phyloP scores from a whole-genome alignment of 2,888 invertebrate species.

The Anthophora plumipes region DNA sequence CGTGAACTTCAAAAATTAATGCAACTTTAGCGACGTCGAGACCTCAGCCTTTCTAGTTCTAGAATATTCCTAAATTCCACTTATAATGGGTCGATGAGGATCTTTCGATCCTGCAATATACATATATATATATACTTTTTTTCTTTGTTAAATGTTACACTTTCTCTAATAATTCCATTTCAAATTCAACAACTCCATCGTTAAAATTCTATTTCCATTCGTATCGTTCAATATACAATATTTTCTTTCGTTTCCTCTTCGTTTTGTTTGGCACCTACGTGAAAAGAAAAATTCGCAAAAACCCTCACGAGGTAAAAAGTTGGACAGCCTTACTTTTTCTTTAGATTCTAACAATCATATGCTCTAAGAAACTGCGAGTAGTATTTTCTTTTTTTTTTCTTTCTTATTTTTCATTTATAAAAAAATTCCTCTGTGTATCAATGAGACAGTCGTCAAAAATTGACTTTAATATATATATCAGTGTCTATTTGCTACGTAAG shows the following conservation, averaged over 20 bases:
- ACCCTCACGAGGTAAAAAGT: conserved; percentile 47
- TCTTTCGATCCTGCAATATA: no score
- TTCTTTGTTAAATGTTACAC: conserved; percentile 41
- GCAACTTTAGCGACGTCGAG: no score
- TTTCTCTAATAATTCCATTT: conserved; percentile 41
- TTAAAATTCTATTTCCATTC: conserved; percentile 50
- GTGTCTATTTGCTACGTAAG: conserved; percentile 25
- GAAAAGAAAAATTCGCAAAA: conserved; percentile 28
- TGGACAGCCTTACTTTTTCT: conserved; percentile 49
- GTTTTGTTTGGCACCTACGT: conserved; percentile 31
- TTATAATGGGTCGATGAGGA: no score
- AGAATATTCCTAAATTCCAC: no score
- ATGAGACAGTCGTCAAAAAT: conserved; percentile 25
- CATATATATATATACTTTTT: conserved; percentile 34
- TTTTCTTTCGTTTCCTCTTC: neutral
- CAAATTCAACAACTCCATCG: conserved; percentile 52
- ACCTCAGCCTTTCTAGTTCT: no score
- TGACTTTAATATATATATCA: conserved; percentile 37
- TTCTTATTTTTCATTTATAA: conserved; percentile 11
- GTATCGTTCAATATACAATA: conserved; percentile 44
- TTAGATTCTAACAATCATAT: conserved; percentile 32
- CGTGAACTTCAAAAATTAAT: no score
- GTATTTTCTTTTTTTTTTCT: neutral
- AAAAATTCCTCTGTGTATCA: conserved; percentile 26
- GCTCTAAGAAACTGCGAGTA: conserved; percentile 29